phyloP scores from a whole-genome alignment of 2,797 vertebrate genomes.

The Petrocephalus sullivani region DNA sequence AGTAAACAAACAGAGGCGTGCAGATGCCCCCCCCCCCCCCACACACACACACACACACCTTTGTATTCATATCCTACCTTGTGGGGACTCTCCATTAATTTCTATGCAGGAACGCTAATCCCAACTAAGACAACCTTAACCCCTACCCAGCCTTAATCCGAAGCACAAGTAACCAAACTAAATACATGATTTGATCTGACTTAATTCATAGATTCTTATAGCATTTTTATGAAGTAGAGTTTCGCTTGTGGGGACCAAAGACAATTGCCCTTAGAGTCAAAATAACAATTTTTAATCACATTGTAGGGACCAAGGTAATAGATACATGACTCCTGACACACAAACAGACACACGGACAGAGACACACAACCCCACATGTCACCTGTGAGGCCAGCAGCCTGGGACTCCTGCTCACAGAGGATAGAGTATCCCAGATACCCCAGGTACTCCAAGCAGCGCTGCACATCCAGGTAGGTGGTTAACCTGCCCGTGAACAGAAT shows the following conservation, averaged over 20 bases:
- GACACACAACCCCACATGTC: conserved; percentile 18
- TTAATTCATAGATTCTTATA: too few species aligned
- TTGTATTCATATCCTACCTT: not conserved
- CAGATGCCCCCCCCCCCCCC: too few species aligned
- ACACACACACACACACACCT: not conserved
- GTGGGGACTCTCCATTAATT: not conserved
- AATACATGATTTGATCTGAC: too few species aligned
- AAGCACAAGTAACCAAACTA: not conserved
- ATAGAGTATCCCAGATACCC: conserved; percentile 95
- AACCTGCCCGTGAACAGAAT: conserved; percentile 58
- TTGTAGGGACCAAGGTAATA: not conserved
- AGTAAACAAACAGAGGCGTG: not conserved
- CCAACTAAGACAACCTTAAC: not conserved
- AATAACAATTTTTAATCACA: too few species aligned
- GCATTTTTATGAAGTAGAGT: not conserved
- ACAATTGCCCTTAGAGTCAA: not conserved
- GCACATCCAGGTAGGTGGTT: conserved; percentile 92
- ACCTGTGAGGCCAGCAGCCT: conserved; percentile 92
- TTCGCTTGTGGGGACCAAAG: not conserved
- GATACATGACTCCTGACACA: not conserved
- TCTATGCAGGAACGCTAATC: not conserved
- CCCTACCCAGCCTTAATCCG: not conserved
- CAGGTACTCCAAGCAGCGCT: conserved; percentile 91
- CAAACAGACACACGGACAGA: not conserved
- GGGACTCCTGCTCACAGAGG: conserved; percentile 92